Evolutionary conservation across 2,113 vertebrate species (phyloP), one percentile per base, ranked within the genome.

Genomic region (Triplophysa tibetana): DNA sequence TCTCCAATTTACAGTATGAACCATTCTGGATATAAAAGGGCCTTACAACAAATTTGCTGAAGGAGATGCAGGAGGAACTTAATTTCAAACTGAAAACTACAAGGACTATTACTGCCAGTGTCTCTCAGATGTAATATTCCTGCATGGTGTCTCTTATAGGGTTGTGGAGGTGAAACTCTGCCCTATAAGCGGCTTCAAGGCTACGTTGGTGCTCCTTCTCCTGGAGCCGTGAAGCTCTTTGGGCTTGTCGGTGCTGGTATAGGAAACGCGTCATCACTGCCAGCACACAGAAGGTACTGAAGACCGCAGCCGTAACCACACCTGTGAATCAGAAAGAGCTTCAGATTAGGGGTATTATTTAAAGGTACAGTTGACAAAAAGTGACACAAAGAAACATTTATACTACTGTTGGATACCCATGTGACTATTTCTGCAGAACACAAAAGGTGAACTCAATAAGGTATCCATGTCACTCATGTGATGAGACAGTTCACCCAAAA

Each of bases 61-160:
- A 74, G 79, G 21, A 81, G 80, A 74, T n/a, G 65, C 52, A n/a
- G 66, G 68, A 80, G 70, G 70, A 79, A 76, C 63, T 24, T n/a
- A 61, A 10, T 29, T 24, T 23, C 14, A 58, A 62, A 75, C 72
- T 61, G 43, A 45, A 61, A 88, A 92, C 86, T 94, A 93, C 21
- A 94, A 87, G 83, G 92, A 54, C 16, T 50, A 14, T 29, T 45
- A 45, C 43, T 41, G 17, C n/a, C 19, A 69, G 2, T 43, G 63
- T 82, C 24, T 7, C 61, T 98, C 92, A 99, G 91, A 99, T 99
- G 92, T 98, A 99, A 89, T 97, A 99, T 82, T 99, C 97, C 85
- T 95, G 93, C 90, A 96, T 96, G 90, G 92, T 96, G 87, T 98
- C 95, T 89, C 93, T 94, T 88, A 96, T 93, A 81, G 96, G 87